These are phyloP conservation scores for Chymomyza fuscimana DNA, from an alignment of 2,888 invertebrate genomes.

Conservation along the genomic window DNA sequence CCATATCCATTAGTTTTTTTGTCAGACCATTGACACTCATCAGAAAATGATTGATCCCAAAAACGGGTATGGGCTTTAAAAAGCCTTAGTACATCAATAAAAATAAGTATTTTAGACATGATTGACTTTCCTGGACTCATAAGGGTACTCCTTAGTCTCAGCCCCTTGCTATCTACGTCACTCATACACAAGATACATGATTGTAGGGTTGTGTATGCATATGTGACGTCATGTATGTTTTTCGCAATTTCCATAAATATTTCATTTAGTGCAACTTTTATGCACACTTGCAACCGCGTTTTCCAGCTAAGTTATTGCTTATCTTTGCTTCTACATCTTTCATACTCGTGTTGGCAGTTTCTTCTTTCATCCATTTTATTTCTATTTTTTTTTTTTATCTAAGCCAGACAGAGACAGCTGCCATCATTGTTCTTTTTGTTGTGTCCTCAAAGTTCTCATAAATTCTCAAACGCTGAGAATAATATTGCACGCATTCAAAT, in stretches of 20 bases:
- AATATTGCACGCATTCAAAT: not conserved
- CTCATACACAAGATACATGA: too few species aligned
- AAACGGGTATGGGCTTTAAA: too few species aligned
- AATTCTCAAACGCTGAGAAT: not conserved
- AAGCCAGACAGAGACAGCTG: not conserved
- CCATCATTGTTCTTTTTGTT: not conserved
- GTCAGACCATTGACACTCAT: too few species aligned
- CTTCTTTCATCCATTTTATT: not conserved
- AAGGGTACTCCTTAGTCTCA: too few species aligned
- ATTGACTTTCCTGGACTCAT: too few species aligned
- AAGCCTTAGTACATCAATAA: too few species aligned
- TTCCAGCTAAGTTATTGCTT: slow-evolving; percentile 30
- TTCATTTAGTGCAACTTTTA: slow-evolving; percentile 66
- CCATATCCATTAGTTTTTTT: too few species aligned
- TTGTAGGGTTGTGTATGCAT: too few species aligned
- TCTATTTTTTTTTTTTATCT: not conserved
- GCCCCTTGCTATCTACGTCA: too few species aligned
- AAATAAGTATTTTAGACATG: too few species aligned
- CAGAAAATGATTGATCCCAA: too few species aligned
- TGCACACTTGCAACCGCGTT: slow-evolving; percentile 50
- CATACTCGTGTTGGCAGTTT: slow-evolving; percentile 22
- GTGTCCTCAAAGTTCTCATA: not conserved
- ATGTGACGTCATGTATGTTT: too few species aligned
- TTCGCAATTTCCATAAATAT: slow-evolving; percentile 70
- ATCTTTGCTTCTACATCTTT: slow-evolving; percentile 55